Evolutionary conservation across 2,113 vertebrate species (phyloP).

Genomic region (Nerophis ophidion): DNA sequence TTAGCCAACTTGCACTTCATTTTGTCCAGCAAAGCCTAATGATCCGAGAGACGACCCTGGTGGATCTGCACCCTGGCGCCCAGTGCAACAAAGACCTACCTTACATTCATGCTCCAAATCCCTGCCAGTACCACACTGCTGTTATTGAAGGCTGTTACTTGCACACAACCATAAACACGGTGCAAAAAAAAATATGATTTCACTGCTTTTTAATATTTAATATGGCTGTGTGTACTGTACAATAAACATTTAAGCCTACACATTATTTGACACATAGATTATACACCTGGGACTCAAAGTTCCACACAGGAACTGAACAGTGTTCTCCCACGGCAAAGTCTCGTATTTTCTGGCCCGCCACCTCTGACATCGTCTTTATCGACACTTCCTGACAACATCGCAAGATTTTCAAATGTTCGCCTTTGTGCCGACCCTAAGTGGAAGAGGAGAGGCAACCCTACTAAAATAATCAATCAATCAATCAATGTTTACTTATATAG

Average conservation of each 20-base stretch:
- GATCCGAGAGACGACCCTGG: conserved; percentile 4
- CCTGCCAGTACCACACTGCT: conserved; percentile 2
- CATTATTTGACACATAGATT: not conserved
- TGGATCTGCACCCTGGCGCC: conserved; percentile 3
- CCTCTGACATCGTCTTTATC: not conserved
- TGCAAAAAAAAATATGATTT: conserved; percentile 11
- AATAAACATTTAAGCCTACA: not conserved
- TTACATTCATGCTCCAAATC: conserved; percentile 11
- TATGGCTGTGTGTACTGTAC: not conserved
- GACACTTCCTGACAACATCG: conserved; percentile 5
- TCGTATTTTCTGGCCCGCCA: conserved; percentile 3
- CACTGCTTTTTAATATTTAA: conserved; percentile 4
- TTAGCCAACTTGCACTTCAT: conserved; percentile 40
- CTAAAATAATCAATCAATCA: too few relatives aligned
- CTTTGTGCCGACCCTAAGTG: not conserved
- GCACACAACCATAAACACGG: conserved; percentile 9
- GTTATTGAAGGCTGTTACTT: conserved; percentile 4
- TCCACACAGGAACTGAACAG: conserved; percentile 8
- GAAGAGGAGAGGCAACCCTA: too few relatives aligned
- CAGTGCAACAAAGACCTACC: conserved; percentile 7
- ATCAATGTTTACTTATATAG: too few relatives aligned
- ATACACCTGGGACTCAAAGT: conserved; percentile 4
- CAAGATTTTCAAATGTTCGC: not conserved
- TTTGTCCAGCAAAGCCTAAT: conserved; percentile 18
- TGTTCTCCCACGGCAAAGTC: conserved; percentile 1